Percentiles rank a stretch among this genome's conserved stretches.
phyloP scores from a whole-genome alignment of 2,888 invertebrate genomes.

The Cerceris rybyensis region DNA sequence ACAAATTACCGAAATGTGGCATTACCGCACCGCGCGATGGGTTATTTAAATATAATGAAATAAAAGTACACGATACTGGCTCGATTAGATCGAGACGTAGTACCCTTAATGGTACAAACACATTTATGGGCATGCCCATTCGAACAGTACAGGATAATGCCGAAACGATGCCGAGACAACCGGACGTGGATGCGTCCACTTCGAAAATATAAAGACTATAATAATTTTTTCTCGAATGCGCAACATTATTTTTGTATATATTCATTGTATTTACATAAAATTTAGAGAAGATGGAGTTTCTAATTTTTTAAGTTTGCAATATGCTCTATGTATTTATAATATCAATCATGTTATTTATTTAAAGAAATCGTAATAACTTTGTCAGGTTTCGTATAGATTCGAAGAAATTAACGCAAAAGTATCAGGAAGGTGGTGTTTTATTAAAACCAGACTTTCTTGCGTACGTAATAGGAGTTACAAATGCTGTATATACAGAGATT shows the following conservation, averaged over 20 bases:
- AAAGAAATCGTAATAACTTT: too few relatives aligned
- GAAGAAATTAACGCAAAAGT: too few relatives aligned
- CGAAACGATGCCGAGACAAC: conserved; percentile 53
- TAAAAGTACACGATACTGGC: conserved; percentile 71
- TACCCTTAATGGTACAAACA: conserved; percentile 68
- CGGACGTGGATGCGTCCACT: conserved; percentile 35
- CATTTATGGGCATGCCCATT: conserved; percentile 92
- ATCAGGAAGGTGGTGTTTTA: conserved; percentile 2
- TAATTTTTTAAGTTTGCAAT: too few relatives aligned
- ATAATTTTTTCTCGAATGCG: not conserved
- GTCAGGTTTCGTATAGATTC: too few relatives aligned
- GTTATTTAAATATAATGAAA: conserved; percentile 89
- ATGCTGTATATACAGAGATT: conserved; percentile 5
- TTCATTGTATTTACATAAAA: too few relatives aligned
- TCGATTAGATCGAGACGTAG: conserved; percentile 53
- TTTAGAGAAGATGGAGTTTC: too few relatives aligned
- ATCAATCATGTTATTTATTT: too few relatives aligned
- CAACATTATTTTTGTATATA: too few relatives aligned
- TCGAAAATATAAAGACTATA: not conserved
- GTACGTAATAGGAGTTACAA: not conserved
- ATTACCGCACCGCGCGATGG: conserved; percentile 91
- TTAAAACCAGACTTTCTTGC: not conserved
- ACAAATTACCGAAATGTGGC: conserved; percentile 84
- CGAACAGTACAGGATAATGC: conserved; percentile 74
- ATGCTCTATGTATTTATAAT: too few relatives aligned